Base-by-base conservation (phyloP, 2,113 vertebrate genomes). In the Stomatorhinus ivindoensis region DNA sequence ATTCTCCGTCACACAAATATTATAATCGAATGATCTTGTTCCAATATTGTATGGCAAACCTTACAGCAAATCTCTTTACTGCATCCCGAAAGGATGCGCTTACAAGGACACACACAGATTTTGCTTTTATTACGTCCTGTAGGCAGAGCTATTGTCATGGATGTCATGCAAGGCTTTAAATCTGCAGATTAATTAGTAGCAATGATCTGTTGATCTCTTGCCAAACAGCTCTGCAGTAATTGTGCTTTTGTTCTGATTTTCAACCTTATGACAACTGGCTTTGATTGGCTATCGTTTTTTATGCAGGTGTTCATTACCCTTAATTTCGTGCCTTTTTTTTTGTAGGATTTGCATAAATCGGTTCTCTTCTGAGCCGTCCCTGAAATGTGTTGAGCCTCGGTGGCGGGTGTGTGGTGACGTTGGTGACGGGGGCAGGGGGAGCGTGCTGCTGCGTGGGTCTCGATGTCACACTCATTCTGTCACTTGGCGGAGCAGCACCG, bases 281-380 rank as follows among this genome's bases (percentile, higher is more conserved):
- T 35, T 53, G 85, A 87, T 21, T 19, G 27, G 19, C 85, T 27
- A 35, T 48, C n/a, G 84, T 19, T 55, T 51, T 51, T 46, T 44
- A 84, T 84, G 42, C 42, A 7, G 44, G 82, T 84, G 82, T 47
- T 84, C 82, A 84, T 84, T 86, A 86, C 53, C 53, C 53, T 61
- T 87, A 87, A 61, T 65, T 35, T 65, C 39, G 44, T 42, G 55
- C 42, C 51, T 39, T 21, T 1, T 44, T 83, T 39, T 3, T 61
- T 47, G 13, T 84, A 9, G 8, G 35, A 48, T 89, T 84, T 89
- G 21, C 88, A 53, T 55, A 44, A 42, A n/a, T 50, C 46, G 55
- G 21, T 17, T 48, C 51, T 42, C 44, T 44, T n/a, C 10, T 21
- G 48, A 47, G 61, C n/a, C 9, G 31, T 42, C 19, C 24, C 48